Evolutionary conservation across 2,113 vertebrate genomes (phyloP).

Genomic region (Cariama cristata): DNA sequence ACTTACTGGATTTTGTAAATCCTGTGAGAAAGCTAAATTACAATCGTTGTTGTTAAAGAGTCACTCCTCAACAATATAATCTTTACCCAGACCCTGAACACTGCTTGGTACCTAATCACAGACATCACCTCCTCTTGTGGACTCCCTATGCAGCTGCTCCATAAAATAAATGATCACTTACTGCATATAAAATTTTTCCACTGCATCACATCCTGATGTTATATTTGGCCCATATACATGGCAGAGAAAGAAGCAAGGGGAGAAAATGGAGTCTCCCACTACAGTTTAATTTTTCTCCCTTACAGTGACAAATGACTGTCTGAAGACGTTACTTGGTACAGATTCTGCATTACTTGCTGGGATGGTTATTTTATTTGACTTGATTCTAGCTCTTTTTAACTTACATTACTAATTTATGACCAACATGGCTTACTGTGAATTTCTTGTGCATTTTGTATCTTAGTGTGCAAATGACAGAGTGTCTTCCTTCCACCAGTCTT

Average conservation of each 20-base stretch:
- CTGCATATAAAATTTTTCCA: background rate
- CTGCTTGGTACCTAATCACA: background rate
- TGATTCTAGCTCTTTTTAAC: background rate
- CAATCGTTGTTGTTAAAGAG: background rate
- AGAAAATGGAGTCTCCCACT: background rate
- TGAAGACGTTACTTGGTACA: background rate
- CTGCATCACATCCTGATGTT: rapidly evolving
- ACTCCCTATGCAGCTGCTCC: background rate
- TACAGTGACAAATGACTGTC: background rate
- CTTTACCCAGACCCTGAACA: background rate
- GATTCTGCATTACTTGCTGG: background rate
- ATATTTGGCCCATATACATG: background rate
- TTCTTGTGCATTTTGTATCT: background rate
- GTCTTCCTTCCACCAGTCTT: background rate
- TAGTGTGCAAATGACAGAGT: background rate
- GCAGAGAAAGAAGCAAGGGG: background rate
- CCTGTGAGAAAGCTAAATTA: background rate
- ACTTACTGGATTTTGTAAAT: background rate
- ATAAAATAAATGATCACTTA: background rate
- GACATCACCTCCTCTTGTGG: background rate
- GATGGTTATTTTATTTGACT: background rate
- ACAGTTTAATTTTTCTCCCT: background rate
- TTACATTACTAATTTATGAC: background rate
- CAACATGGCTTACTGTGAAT: background rate
- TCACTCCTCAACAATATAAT: background rate